These are phyloP conservation scores for Misgurnus anguillicaudatus DNA, from an alignment of 2,113 vertebrate species.

Conservation along the genomic window DNA sequence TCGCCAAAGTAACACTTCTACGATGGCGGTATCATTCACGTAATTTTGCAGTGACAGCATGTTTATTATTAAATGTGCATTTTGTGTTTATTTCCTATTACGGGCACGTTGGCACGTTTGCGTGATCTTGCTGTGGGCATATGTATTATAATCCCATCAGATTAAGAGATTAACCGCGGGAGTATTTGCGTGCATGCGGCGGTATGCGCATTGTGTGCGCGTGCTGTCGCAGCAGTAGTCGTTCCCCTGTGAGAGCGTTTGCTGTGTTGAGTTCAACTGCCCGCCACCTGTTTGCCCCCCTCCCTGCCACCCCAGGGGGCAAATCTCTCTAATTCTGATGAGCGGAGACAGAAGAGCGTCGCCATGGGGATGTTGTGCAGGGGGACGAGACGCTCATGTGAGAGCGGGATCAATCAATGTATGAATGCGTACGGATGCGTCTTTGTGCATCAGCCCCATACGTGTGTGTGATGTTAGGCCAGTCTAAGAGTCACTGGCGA, in stretches of 20 bases:
- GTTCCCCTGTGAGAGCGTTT: conserved; percentile 16
- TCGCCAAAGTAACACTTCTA: too few relatives aligned
- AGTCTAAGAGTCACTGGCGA: conserved; percentile 38
- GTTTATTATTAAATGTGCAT: neutral
- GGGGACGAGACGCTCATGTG: conserved; percentile 63
- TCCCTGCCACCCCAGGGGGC: conserved; percentile 56
- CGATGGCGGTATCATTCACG: neutral
- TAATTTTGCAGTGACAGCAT: neutral
- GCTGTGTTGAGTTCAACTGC: conserved; percentile 56
- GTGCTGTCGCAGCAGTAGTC: conserved; percentile 20
- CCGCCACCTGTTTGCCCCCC: conserved; percentile 71
- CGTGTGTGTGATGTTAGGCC: conserved; percentile 27
- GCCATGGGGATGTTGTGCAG: conserved; percentile 64
- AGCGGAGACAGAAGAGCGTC: conserved; percentile 71
- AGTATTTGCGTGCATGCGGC: conserved; percentile 25
- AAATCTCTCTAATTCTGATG: conserved; percentile 77
- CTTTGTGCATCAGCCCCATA: conserved; percentile 15
- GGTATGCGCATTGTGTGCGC: conserved; percentile 28
- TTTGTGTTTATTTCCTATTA: neutral
- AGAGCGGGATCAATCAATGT: conserved; percentile 46
- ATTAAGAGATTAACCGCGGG: conserved; percentile 48
- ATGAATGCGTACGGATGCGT: conserved; percentile 24
- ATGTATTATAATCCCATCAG: conserved; percentile 18
- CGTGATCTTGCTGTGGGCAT: neutral
- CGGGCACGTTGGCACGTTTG: neutral